A percentile compares a stretch with the other conserved stretches of the same genome.
Evolutionary conservation across 2,113 vertebrate genomes (phyloP).

Genomic region (Panurus biarmicus): DNA sequence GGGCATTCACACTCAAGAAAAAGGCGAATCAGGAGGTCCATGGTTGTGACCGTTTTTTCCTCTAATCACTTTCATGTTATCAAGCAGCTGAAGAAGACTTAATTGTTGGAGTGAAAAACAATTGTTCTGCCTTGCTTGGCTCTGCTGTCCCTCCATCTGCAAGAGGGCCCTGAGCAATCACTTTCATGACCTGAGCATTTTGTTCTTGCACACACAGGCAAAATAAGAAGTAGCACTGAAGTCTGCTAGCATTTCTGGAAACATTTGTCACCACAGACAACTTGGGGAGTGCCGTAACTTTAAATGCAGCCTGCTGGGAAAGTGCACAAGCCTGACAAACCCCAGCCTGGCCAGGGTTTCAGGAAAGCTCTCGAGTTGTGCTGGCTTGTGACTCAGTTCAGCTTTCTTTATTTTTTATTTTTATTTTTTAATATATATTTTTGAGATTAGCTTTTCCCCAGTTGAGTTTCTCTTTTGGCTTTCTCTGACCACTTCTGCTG

Average conservation of each 20-base stretch:
- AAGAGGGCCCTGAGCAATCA: conserved; percentile 8
- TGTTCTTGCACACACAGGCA: background rate
- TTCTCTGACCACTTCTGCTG: background rate
- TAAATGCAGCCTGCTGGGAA: conserved; percentile 58
- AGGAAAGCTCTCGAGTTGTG: conserved; percentile 8
- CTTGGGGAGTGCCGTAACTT: conserved; percentile 43
- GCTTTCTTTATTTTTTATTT: background rate
- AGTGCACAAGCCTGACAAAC: conserved; percentile 41
- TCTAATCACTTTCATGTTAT: background rate
- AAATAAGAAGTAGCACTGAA: conserved; percentile 53
- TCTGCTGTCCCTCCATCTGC: background rate
- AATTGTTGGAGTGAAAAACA: background rate
- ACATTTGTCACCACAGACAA: conserved; percentile 59
- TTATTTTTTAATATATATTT: background rate
- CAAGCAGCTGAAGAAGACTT: conserved; percentile 13
- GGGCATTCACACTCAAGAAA: background rate
- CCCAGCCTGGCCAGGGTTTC: conserved; percentile 35
- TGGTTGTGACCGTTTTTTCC: background rate
- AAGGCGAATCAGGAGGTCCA: background rate
- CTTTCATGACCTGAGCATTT: background rate
- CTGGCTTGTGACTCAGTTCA: background rate
- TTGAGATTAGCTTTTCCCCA: background rate
- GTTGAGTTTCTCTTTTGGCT: background rate
- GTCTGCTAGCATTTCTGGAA: conserved; percentile 63
- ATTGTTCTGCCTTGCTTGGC: background rate